A percentile compares a stretch with the other conserved stretches of the same genome.
These are phyloP conservation scores for Sebastes kiyomatsui DNA, from an alignment of 2,797 vertebrate species.

Conservation along the genomic window DNA sequence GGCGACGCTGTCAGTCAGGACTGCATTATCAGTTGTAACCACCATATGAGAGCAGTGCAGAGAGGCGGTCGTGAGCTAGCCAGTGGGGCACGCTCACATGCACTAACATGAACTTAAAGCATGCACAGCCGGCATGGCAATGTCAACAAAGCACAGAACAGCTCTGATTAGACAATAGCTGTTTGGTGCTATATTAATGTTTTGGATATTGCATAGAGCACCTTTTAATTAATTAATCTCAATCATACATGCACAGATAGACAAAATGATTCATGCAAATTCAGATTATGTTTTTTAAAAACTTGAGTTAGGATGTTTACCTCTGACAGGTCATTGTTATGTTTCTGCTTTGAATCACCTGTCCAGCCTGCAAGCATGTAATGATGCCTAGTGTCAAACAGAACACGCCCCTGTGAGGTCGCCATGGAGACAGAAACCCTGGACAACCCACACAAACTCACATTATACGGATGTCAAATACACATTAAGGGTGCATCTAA, in stretches of 20 bases:
- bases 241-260: background rate
- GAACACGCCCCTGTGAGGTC: background rate
- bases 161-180: too few relatives aligned
- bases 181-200: too few relatives aligned
- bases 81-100: too few relatives aligned
- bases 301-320: background rate
- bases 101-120: too few relatives aligned
- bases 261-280: background rate
- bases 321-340: background rate
- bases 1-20: too few relatives aligned
- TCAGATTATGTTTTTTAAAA: background rate
- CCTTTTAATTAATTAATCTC: background rate
- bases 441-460: background rate
- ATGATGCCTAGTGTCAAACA: conserved; percentile 1
- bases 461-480: background rate
- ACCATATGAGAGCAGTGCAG: too few relatives aligned
- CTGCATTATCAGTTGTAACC: too few relatives aligned
- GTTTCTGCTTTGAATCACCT: background rate
- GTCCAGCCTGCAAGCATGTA: background rate
- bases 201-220: too few relatives aligned
- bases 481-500: background rate
- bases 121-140: accelerated
- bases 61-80: accelerated
- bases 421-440: background rate
- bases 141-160: too few relatives aligned